Evolutionary conservation across 2,113 vertebrate genomes (phyloP).

Genomic region (Brachypteracias leptosomus): DNA sequence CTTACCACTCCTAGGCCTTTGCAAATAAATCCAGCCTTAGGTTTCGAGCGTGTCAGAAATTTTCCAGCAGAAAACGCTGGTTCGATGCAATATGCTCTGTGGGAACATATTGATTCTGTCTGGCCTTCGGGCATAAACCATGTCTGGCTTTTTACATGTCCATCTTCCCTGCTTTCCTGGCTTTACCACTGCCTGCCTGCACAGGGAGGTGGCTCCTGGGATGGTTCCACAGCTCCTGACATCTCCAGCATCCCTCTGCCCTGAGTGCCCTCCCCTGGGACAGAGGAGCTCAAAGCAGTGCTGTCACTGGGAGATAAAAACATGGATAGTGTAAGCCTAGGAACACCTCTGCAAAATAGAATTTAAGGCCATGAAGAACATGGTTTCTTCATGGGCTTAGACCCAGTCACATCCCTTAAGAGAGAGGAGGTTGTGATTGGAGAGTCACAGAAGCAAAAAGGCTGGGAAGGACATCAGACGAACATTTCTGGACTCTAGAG

Average conservation of each 20-base stretch:
- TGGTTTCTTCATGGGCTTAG: background rate
- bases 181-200: background rate
- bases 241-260: background rate
- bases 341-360: background rate
- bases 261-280: background rate
- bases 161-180: background rate
- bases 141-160: background rate
- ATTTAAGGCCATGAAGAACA: background rate
- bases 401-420: background rate
- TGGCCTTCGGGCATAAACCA: background rate
- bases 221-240: background rate
- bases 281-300: background rate
- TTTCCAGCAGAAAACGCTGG: slow-evolving; percentile 3
- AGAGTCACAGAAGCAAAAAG: background rate
- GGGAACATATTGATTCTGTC: slow-evolving; percentile 14
- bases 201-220: background rate
- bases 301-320: background rate
- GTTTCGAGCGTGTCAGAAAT: background rate
- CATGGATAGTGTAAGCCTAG: background rate
- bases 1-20: slow-evolving; percentile 13
- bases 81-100: background rate
- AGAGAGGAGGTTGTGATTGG: fast-evolving
- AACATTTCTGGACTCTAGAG: background rate
- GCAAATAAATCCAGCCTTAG: slow-evolving; percentile 15
- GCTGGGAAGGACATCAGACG: background rate